Evolutionary conservation across 2,888 invertebrate species (phyloP).

Genomic region (Alentia gelatinosa): DNA sequence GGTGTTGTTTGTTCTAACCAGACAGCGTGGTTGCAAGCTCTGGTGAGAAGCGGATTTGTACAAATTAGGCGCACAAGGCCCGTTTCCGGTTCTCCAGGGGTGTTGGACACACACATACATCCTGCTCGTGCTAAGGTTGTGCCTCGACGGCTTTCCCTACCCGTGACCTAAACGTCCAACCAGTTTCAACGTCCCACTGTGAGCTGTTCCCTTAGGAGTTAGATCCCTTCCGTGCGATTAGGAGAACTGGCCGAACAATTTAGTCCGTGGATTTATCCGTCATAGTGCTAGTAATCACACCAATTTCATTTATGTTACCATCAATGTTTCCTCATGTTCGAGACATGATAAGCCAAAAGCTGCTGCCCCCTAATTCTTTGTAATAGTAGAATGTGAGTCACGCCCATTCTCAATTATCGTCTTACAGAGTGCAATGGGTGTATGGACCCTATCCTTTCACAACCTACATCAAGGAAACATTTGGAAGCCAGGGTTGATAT

Average conservation of each 20-base stretch:
- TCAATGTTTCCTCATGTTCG: too few relatives aligned
- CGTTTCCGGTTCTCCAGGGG: neutral
- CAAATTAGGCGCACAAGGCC: neutral
- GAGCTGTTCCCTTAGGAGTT: too few relatives aligned
- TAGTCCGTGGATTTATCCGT: neutral
- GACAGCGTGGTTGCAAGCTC: neutral
- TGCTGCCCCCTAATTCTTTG: too few relatives aligned
- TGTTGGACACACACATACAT: neutral
- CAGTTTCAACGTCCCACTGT: neutral
- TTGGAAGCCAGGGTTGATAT: too few relatives aligned
- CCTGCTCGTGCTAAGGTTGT: neutral
- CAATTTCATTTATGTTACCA: too few relatives aligned
- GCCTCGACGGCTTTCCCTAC: neutral
- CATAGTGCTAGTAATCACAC: neutral
- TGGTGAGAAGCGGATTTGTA: neutral
- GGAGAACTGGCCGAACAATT: neutral
- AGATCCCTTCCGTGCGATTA: neutral
- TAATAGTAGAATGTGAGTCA: too few relatives aligned
- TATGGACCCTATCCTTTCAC: too few relatives aligned
- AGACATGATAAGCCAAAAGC: too few relatives aligned
- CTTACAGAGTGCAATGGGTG: too few relatives aligned
- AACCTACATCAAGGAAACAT: too few relatives aligned
- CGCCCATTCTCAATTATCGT: too few relatives aligned
- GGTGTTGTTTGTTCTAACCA: neutral
- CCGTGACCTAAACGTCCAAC: neutral